phyloP scores from a whole-genome alignment of 2,797 vertebrate genomes.

The Danio kyathit region DNA sequence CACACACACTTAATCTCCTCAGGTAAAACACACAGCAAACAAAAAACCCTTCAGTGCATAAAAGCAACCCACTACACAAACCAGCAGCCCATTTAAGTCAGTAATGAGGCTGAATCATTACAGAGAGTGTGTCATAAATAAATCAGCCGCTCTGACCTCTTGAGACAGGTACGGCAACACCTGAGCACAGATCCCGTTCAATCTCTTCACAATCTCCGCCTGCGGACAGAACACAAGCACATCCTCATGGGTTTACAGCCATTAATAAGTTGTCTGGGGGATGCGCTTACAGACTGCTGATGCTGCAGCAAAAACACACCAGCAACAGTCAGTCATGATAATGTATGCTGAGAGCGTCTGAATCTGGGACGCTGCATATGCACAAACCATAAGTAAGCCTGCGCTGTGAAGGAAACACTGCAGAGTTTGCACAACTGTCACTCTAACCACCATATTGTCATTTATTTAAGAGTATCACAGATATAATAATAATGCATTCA shows the following conservation, averaged over 20 bases:
- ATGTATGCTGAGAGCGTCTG: slow-evolving; percentile 61
- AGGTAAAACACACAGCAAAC: slow-evolving; percentile 8
- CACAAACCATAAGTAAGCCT: neutral
- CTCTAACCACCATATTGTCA: neutral
- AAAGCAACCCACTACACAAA: slow-evolving; percentile 10
- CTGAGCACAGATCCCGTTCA: slow-evolving; percentile 97
- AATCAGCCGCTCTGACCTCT: slow-evolving; percentile 84
- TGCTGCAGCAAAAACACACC: neutral
- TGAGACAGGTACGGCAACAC: slow-evolving; percentile 97
- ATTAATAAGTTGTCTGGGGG: slow-evolving; percentile 14
- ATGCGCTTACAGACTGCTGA: slow-evolving; percentile 13
- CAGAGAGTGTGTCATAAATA: slow-evolving; percentile 36
- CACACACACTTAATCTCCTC: slow-evolving; percentile 11
- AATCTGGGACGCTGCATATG: slow-evolving; percentile 66
- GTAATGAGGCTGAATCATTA: slow-evolving; percentile 12
- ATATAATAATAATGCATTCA: too few species aligned
- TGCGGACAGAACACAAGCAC: slow-evolving; percentile 67
- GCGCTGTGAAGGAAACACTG: neutral
- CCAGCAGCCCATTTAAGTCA: neutral
- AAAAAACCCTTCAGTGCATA: slow-evolving; percentile 1
- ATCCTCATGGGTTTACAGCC: slow-evolving; percentile 8
- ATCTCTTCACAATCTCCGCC: slow-evolving; percentile 97
- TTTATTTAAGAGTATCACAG: neutral
- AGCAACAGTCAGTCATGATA: slow-evolving; percentile 44
- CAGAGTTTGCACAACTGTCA: neutral